Evolutionary conservation across 2,797 vertebrate species (phyloP).

Genomic region (Epinephelus coioides): DNA sequence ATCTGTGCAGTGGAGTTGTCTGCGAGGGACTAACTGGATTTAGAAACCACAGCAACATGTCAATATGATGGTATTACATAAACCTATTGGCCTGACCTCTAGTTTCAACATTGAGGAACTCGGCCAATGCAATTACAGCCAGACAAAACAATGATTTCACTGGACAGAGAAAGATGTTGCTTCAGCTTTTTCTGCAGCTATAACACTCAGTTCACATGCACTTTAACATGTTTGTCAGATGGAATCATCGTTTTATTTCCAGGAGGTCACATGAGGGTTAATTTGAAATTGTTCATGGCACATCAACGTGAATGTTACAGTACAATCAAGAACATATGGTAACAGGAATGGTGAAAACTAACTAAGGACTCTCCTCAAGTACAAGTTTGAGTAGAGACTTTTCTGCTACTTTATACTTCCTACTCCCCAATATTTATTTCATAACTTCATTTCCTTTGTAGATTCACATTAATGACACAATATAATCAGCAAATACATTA

Average conservation of each 20-base stretch:
- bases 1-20: constrained; percentile 14
- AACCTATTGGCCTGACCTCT: constrained; percentile 50
- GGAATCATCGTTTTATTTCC: constrained; percentile 20
- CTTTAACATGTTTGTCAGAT: constrained; percentile 14
- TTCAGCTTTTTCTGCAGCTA: neutral
- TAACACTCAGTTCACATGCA: constrained; percentile 11
- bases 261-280: constrained; percentile 25
- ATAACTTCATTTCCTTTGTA: too few species aligned
- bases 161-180: constrained; percentile 24
- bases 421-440: too few species aligned
- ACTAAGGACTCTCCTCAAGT: too few species aligned
- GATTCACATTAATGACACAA: too few species aligned
- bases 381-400: too few species aligned
- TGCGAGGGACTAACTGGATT: constrained; percentile 44
- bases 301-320: neutral
- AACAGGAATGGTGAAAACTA: too few species aligned
- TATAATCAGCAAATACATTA: too few species aligned
- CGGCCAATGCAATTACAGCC: constrained; percentile 34
- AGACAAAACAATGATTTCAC: constrained; percentile 32
- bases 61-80: constrained; percentile 51
- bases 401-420: too few species aligned
- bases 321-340: neutral
- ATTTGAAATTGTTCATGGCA: constrained; percentile 20
- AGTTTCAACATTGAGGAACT: constrained; percentile 22
- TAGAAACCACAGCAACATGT: constrained; percentile 45